These are phyloP conservation scores for Catocala sponsa DNA, from an alignment of 2,888 invertebrate species.

Conservation along the genomic window DNA sequence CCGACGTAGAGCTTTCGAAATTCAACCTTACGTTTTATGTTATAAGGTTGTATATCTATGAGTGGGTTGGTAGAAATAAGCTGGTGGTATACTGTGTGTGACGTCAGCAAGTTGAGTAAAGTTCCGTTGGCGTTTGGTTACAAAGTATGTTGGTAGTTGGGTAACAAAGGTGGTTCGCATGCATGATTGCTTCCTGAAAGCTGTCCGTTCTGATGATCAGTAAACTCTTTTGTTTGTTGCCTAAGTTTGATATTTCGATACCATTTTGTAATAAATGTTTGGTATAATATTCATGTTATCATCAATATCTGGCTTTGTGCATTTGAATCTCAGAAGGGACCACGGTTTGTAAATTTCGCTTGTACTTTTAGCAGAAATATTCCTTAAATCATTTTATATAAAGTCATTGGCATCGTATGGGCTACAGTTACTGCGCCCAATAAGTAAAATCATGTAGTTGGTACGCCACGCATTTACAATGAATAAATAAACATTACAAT, in stretches of 20 bases:
- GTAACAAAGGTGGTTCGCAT: slow-evolving; percentile 47
- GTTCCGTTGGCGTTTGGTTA: slow-evolving; percentile 72
- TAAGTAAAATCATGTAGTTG: too few species aligned
- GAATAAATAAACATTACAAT: too few species aligned
- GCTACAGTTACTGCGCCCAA: too few species aligned
- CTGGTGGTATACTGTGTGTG: slow-evolving; percentile 43
- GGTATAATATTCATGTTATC: too few species aligned
- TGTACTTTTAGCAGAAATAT: too few species aligned
- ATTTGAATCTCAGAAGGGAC: too few species aligned
- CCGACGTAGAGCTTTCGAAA: background rate
- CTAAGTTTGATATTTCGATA: slow-evolving; percentile 8
- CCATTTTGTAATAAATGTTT: too few species aligned
- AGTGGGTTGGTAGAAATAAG: background rate
- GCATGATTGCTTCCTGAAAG: slow-evolving; percentile 63
- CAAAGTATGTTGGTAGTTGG: slow-evolving; percentile 32
- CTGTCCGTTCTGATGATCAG: slow-evolving; percentile 34
- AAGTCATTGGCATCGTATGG: too few species aligned
- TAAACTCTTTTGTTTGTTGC: slow-evolving; percentile 17
- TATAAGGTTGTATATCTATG: slow-evolving; percentile 2
- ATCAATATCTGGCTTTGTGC: too few species aligned
- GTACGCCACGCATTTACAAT: too few species aligned
- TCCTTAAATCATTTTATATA: too few species aligned
- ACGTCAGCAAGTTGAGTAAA: slow-evolving; percentile 68
- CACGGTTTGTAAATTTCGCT: too few species aligned
- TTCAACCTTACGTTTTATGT: background rate